phyloP scores from a whole-genome alignment of 2,113 vertebrate genomes.

The Sigmodon hispidus region DNA sequence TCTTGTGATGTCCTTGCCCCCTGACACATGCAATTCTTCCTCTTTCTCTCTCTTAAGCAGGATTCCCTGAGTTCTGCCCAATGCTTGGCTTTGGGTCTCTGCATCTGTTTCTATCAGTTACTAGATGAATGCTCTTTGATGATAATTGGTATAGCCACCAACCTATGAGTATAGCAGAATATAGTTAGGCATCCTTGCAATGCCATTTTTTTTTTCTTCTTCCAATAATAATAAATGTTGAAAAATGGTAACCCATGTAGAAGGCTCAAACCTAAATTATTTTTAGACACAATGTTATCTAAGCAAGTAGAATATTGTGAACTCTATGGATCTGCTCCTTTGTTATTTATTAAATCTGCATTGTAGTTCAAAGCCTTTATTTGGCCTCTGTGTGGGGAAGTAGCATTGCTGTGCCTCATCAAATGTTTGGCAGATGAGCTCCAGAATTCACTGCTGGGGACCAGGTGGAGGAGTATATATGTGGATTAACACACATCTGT shows the following conservation, averaged over 20 bases:
- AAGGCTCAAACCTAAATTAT: neutral
- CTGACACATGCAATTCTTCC: neutral
- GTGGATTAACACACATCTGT: conserved; percentile 12
- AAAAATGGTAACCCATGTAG: neutral
- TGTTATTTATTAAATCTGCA: neutral
- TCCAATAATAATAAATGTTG: neutral
- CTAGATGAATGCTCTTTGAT: neutral
- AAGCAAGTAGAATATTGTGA: neutral
- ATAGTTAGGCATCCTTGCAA: neutral
- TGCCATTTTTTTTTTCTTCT: neutral
- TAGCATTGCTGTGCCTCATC: neutral
- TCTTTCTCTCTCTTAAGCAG: neutral
- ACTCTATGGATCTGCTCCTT: neutral
- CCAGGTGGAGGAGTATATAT: neutral
- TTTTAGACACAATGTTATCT: neutral
- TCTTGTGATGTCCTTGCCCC: neutral
- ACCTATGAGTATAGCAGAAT: neutral
- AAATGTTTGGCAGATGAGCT: neutral
- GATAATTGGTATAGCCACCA: neutral
- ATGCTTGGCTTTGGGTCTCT: neutral
- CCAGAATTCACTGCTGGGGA: neutral
- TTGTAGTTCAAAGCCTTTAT: neutral
- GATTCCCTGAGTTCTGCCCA: neutral
- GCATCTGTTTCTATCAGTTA: neutral
- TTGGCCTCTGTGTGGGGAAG: neutral